Percentiles rank a stretch among this genome's conserved stretches.
Evolutionary conservation across 2,113 vertebrate species (phyloP).

Genomic region (Malaclemys terrapin): DNA sequence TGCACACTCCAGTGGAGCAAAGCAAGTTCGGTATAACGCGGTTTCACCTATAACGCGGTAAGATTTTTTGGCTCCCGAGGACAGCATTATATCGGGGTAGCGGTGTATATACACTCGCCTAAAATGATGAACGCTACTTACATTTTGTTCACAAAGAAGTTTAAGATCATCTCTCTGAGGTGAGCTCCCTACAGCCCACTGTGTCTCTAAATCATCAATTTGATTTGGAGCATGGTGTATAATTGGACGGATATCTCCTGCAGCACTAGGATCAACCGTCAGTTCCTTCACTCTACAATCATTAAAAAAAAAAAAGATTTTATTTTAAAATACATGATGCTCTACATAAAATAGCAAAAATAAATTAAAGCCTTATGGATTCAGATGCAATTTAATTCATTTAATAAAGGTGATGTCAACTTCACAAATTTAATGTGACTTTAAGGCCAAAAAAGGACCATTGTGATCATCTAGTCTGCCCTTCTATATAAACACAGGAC

Average conservation of each 20-base stretch:
- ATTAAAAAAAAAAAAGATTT: slow-evolving; percentile 33
- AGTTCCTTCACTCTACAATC: slow-evolving; percentile 90
- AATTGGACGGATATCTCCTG: slow-evolving; percentile 84
- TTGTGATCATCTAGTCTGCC: neutral
- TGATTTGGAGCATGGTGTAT: slow-evolving; percentile 87
- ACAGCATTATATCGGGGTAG: too few species aligned
- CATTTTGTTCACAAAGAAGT: slow-evolving; percentile 98
- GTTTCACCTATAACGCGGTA: too few species aligned
- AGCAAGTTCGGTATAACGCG: too few species aligned
- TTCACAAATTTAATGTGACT: slow-evolving; percentile 64
- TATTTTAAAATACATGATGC: slow-evolving; percentile 38
- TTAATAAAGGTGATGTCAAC: slow-evolving; percentile 75
- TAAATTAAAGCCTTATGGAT: slow-evolving; percentile 33
- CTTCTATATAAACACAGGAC: neutral
- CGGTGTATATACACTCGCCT: neutral
- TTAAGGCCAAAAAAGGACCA: neutral
- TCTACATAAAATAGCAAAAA: neutral
- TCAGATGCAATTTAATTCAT: slow-evolving; percentile 38
- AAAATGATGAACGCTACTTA: slow-evolving; percentile 77
- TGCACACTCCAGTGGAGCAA: too few species aligned
- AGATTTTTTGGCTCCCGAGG: too few species aligned
- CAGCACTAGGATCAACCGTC: slow-evolving; percentile 78
- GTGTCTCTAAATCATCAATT: slow-evolving; percentile 93
- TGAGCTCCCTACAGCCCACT: slow-evolving; percentile 98
- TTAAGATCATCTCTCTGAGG: slow-evolving; percentile 98